Conservation (phyloP, 1,140 invertebrate genomes). For the Ceratina japonica region DNA sequence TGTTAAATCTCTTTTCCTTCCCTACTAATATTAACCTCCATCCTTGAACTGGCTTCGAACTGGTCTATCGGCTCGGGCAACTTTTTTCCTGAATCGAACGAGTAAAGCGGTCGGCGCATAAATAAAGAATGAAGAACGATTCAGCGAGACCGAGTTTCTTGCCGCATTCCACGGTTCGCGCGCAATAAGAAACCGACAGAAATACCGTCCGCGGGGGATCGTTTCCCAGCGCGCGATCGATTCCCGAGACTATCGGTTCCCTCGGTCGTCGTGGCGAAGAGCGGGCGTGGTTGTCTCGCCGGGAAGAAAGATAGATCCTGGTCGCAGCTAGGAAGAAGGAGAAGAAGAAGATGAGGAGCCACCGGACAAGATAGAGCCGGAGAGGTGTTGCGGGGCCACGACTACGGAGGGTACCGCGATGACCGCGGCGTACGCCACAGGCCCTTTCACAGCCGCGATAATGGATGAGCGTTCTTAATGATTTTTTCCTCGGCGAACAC, state of each 20-base stretch:
- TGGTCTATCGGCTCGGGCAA: too few species aligned
- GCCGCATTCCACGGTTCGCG: slow-evolving; percentile 26
- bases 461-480: slow-evolving; percentile 70
- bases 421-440: slow-evolving; percentile 30
- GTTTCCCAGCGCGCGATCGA: slow-evolving; percentile 32
- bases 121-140: slow-evolving; percentile 31
- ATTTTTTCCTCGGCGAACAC: slow-evolving; percentile 66
- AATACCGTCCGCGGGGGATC: slow-evolving; percentile 29
- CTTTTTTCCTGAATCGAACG: slow-evolving; percentile 7
- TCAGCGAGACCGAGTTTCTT: slow-evolving; percentile 21
- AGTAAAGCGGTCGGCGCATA: background rate
- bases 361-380: slow-evolving; percentile 39
- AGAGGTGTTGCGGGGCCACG: slow-evolving; percentile 47
- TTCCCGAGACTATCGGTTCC: slow-evolving; percentile 49
- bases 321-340: slow-evolving; percentile 38
- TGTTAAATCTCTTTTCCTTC: too few species aligned
- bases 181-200: slow-evolving; percentile 15
- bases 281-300: slow-evolving; percentile 45
- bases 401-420: background rate
- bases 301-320: slow-evolving; percentile 60
- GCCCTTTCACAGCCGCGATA: slow-evolving; percentile 57
- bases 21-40: too few species aligned
- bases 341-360: slow-evolving; percentile 5
- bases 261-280: slow-evolving; percentile 41
- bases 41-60: too few species aligned